Evolutionary conservation across 2,888 invertebrate species (phyloP).

Genomic region (Emmelina monodactyla): DNA sequence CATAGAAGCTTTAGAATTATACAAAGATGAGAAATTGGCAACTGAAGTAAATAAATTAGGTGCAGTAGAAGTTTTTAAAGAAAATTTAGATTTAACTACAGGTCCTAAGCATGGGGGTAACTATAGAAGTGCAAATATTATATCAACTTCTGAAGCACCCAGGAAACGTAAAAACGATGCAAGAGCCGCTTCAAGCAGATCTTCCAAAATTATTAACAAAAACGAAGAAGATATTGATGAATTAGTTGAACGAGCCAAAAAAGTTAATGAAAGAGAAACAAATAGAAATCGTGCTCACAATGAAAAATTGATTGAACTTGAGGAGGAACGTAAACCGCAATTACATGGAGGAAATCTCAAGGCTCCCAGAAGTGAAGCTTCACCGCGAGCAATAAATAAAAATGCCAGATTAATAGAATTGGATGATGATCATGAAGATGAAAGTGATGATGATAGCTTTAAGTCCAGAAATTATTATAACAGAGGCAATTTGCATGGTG

Average conservation of each 20-base stretch:
- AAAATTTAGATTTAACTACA: constrained; percentile 32
- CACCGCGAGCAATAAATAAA: constrained; percentile 19
- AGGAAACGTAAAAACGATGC: constrained; percentile 20
- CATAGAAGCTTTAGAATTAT: constrained; percentile 36
- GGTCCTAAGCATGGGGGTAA: constrained; percentile 57
- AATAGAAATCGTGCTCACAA: constrained; percentile 23
- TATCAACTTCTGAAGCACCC: neutral
- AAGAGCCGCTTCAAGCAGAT: too few relatives aligned
- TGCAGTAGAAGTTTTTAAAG: constrained; percentile 50
- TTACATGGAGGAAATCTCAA: constrained; percentile 39
- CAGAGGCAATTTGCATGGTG: constrained; percentile 46
- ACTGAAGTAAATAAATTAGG: constrained; percentile 47
- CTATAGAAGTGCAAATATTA: constrained; percentile 41
- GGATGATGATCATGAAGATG: constrained; percentile 26
- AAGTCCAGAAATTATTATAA: too few relatives aligned
- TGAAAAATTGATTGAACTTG: constrained; percentile 23
- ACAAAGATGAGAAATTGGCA: constrained; percentile 49
- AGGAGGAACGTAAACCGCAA: constrained; percentile 21
- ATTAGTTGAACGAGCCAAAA: neutral
- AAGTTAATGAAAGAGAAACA: constrained; percentile 18
- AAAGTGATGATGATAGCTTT: constrained; percentile 23
- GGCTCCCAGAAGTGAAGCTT: constrained; percentile 17
- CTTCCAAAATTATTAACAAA: too few relatives aligned
- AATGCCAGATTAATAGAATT: constrained; percentile 39
- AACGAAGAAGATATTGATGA: neutral